Evolutionary conservation across 2,113 vertebrate genomes (phyloP), one percentile per base, ranked within the genome.

Genomic region (Ptilorrhoa leucosticta): DNA sequence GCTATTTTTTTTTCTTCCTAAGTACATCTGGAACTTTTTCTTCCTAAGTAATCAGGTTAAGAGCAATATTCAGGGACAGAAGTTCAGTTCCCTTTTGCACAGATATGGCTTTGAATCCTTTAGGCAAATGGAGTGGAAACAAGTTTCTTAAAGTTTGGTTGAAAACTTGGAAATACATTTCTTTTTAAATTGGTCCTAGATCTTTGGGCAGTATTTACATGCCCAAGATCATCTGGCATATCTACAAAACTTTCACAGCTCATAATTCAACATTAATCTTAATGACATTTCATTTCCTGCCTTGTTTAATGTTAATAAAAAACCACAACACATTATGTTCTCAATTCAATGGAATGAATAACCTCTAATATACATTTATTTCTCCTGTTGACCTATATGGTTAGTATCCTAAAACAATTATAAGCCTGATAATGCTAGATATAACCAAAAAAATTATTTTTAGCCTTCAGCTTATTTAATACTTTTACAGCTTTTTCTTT

Each of bases 321-420:
- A 93, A 35, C 30, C 79, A 89, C 60, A 96, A 69, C 79, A 79
- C 21, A 68, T n/a, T 71, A 68, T 26, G 5, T 76, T 94, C 50
- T 95, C 56, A 91, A 31, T 90, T 86, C 61, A 92, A 56, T 33
- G 56, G 68, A 75, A 81, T 87, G 40, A 95, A 96, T 91, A 76
- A 42, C 71, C 71, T 80, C 23, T 94, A 90, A 89, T 88, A 47
- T 69, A 58, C 10, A 31, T 87, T 89, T 51, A 69, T 13, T 5
- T 85, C 85, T 89, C 61, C 88, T 81, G 65, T 37, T 97, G 80
- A 96, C 80, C 44, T 64, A 87, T 90, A 89, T 90, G 64, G 50
- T 92, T 97, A 88, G 24, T 51, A 96, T 91, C 21, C 56, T 87
- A 95, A 97, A 83, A 63, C 76, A 96, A 96, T 96, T 94, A 93